A percentile compares a stretch with the other conserved stretches of the same genome.
These are phyloP conservation scores for Rhadinocentrus ornatus DNA, from an alignment of 2,797 vertebrate species.

Conservation along the genomic window DNA sequence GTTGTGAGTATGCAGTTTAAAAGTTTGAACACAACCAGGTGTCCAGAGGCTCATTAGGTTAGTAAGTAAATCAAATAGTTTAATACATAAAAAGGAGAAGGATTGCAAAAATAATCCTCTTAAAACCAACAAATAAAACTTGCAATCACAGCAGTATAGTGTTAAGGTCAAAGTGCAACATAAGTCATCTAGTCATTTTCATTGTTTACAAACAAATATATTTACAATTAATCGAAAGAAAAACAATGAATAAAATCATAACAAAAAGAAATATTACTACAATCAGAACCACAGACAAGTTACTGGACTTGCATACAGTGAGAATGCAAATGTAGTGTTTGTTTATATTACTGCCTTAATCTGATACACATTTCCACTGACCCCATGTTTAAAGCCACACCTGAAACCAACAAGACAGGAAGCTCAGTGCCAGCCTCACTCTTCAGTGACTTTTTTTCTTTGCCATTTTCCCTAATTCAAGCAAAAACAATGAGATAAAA, in stretches of 20 bases:
- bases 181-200: slow-evolving; percentile 59
- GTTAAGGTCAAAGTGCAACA: slow-evolving; percentile 71
- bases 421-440: slow-evolving; percentile 42
- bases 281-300: slow-evolving; percentile 64
- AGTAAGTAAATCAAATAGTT: slow-evolving; percentile 66
- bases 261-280: slow-evolving; percentile 58
- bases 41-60: slow-evolving; percentile 71
- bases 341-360: slow-evolving; percentile 32
- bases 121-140: slow-evolving; percentile 61
- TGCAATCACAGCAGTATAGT: slow-evolving; percentile 62
- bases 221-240: slow-evolving; percentile 71
- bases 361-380: slow-evolving; percentile 14
- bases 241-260: slow-evolving; percentile 40
- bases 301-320: slow-evolving; percentile 29
- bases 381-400: slow-evolving; percentile 10
- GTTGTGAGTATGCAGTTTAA: slow-evolving; percentile 20
- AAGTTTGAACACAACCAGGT: slow-evolving; percentile 40
- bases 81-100: slow-evolving; percentile 60
- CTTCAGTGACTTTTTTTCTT: slow-evolving; percentile 30
- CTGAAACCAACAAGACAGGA: background rate
- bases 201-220: slow-evolving; percentile 72
- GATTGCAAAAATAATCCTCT: slow-evolving; percentile 68
- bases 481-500: background rate
- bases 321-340: slow-evolving; percentile 52
- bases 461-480: background rate